phyloP scores from a whole-genome alignment of 2,888 invertebrate genomes.

The Achlya flavicornis region DNA sequence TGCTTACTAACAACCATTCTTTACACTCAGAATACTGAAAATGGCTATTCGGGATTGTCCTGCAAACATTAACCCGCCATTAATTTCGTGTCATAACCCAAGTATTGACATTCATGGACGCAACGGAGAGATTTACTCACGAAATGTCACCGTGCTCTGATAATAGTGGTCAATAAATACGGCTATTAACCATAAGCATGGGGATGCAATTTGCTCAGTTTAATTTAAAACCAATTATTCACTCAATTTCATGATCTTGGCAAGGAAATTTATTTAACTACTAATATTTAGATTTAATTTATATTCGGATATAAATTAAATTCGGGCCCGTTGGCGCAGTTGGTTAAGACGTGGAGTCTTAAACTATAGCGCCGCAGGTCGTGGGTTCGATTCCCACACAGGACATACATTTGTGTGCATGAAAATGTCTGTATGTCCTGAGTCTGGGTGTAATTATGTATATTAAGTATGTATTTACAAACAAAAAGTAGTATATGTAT shows the following conservation, averaged over 20 bases:
- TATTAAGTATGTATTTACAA: too few species aligned
- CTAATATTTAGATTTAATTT: background rate
- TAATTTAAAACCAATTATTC: constrained; percentile 12
- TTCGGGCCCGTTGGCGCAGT: too few species aligned
- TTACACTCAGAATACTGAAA: background rate
- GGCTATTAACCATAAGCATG: background rate
- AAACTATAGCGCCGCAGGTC: too few species aligned
- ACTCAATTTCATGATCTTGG: background rate
- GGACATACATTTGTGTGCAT: too few species aligned
- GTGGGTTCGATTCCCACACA: too few species aligned
- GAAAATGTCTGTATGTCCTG: too few species aligned
- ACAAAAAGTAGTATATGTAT: too few species aligned
- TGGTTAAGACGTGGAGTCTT: too few species aligned
- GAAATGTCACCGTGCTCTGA: constrained; percentile 10
- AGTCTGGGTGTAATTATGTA: too few species aligned
- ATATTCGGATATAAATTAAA: too few species aligned
- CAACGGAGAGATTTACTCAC: background rate
- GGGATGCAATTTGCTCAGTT: constrained; percentile 9
- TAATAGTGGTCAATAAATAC: constrained; percentile 4
- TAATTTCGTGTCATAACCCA: background rate
- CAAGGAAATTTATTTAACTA: background rate
- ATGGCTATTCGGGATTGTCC: background rate
- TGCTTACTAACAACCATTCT: too few species aligned
- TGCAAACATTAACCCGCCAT: background rate
- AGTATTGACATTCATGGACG: too few species aligned